Base-by-base conservation (phyloP, 2,888 invertebrate genomes). In the Trisateles emortualis region DNA sequence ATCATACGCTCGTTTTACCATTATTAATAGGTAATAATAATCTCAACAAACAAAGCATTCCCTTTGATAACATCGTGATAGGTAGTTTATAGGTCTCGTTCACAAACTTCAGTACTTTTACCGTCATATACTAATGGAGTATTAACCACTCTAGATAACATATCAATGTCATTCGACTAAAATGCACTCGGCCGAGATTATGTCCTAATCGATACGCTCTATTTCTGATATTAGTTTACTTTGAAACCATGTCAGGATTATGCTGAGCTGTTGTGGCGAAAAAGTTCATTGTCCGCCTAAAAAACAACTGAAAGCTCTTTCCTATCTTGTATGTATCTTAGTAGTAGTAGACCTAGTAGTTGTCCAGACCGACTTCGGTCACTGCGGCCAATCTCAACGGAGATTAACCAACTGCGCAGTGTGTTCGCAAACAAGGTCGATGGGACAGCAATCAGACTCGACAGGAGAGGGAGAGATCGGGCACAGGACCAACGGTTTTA, bases 141-240 rank as follows among this genome's bases (percentile, higher is more conserved):
- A 24, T n/a, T 49, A 43, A 44, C 39, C 58, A 69, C 69, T 75
- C 55, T 41, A 72, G 75, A 75, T 75, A 68, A 3, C 30, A 10
- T 71, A 69, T 74, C 63, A 36, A 24, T 58, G 59, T 59, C 63
- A 64, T 53, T 58, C 26, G 32, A 16, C 43, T 59, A 24, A 54
- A 72, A 62, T 60, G 44, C 52, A 39, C 55, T 57, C 16, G 22
- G 13, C 16, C 8, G 36, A 47, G 60, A 66, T 66, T 60, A 54
- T 13, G 11, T 9, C 35, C 14, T 52, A 52, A 52, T 65, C 52
- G 42, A 55, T 66, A 52, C 46, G 10, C n/a, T 30, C 13, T 1
- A 42, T 40, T 48, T 0, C 36, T 41, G 40, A 19, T 40, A 11
- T 33, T 44, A 11, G 30, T 46, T 48, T 32, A 9, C 9, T 40